Evolutionary conservation across 2,797 vertebrate species (phyloP), one percentile per base, ranked within the genome.

Genomic region (Dryobates pubescens): DNA sequence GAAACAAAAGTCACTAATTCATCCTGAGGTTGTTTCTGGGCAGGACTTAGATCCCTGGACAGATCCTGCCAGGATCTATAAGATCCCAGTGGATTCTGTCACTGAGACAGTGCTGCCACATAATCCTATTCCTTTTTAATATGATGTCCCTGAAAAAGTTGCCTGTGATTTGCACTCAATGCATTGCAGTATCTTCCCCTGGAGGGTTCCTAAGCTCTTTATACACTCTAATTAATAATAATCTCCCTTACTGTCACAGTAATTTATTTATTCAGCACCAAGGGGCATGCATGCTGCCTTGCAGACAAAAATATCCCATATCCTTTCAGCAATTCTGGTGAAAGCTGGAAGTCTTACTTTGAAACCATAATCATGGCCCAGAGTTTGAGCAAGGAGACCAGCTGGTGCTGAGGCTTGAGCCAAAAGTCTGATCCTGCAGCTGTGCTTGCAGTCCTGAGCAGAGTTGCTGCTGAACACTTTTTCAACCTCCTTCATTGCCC

Each of bases 211-310:
- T 27, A 81, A 74, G 29, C 61, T 88, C 63, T 86, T 93, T 73
- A 93, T 54, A 29, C 53, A 70, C 74, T 84, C 53, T 93, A 87
- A 93, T 93, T 93, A 95, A 82, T 90, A 90, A 77, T 77, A 74
- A 79, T 91, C 71, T 92, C 45, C 64, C 73, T 82, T 64, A 68
- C 65, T 36, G 77, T 54, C 45, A 53, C n/a, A 64, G 78, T 84
- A 74, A 92, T 92, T 91, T 84, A 84, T 92, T 93, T 92, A 74
- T 86, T 86, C 17, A 4, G 45, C 75, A 77, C 38, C 45, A 82
- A 86, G 69, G 45, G 76, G 49, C 65, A 87, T n/a, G 54, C 74
- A 56, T 3, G 9, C 59, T 87, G 54, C 56, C 26, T 72, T 9
- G 10, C 70, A 89, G 90, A 72, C 19, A 62, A 75, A 87, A 90